phyloP scores from a whole-genome alignment of 2,113 vertebrate genomes.

The Glaucomys volans region DNA sequence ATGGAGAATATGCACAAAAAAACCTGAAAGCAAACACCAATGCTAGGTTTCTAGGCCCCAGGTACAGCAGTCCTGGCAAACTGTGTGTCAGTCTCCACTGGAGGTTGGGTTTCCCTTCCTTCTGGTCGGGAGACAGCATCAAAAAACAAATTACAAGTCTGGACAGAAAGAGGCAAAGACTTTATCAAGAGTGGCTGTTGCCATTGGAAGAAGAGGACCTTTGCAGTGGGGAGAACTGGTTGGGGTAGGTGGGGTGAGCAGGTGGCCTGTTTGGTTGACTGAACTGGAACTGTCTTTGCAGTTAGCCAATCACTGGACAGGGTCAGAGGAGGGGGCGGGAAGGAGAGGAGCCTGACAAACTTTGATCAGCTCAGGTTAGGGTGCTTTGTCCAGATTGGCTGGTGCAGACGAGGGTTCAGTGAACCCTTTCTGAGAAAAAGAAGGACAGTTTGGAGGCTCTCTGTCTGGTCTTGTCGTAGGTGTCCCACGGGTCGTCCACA shows the following conservation, averaged over 20 bases:
- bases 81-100: not conserved
- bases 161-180: not conserved
- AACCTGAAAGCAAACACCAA: not conserved
- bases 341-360: too few relatives aligned
- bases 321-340: not conserved
- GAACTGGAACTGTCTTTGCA: not conserved
- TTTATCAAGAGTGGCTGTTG: not conserved
- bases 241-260: not conserved
- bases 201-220: fast-evolving
- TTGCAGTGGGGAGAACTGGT: not conserved
- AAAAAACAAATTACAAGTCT: not conserved
- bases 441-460: not conserved
- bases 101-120: not conserved
- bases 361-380: not conserved
- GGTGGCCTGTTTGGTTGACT: not conserved
- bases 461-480: not conserved
- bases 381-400: not conserved
- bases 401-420: not conserved
- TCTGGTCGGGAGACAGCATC: not conserved
- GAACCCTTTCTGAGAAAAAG: not conserved
- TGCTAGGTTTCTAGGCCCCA: not conserved
- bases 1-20: not conserved
- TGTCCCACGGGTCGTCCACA: not conserved
- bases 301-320: not conserved
- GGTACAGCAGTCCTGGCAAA: not conserved